phyloP scores from a whole-genome alignment of 2,113 vertebrate species.

The Forbesichthys papilliferus region DNA sequence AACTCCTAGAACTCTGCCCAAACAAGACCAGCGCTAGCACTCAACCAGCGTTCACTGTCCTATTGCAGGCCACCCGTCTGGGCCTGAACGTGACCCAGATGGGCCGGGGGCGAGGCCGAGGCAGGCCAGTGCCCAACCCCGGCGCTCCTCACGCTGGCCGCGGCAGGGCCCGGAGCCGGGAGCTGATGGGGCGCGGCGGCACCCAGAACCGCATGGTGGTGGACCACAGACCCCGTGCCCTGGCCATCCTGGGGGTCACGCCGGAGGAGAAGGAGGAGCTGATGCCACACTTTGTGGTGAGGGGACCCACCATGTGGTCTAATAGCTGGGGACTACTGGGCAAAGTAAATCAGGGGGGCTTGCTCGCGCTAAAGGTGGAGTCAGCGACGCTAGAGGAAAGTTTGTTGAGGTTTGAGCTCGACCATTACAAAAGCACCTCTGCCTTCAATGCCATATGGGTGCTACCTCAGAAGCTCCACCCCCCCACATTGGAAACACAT shows the following conservation, averaged over 20 bases:
- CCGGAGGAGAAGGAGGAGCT: constrained; percentile 96
- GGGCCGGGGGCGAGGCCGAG: constrained; percentile 86
- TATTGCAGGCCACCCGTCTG: constrained; percentile 85
- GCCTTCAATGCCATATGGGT: too few relatives aligned
- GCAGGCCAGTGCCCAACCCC: constrained; percentile 73
- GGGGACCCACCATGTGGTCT: constrained; percentile 33
- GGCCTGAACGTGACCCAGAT: constrained; percentile 83
- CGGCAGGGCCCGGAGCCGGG: constrained; percentile 85
- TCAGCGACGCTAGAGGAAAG: too few relatives aligned
- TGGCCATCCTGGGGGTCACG: constrained; percentile 85
- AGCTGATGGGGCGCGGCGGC: constrained; percentile 79
- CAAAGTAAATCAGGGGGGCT: too few relatives aligned
- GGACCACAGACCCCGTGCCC: constrained; percentile 91
- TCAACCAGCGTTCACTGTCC: not conserved
- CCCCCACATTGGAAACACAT: too few relatives aligned
- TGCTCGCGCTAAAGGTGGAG: too few relatives aligned
- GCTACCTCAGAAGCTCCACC: too few relatives aligned
- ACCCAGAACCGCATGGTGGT: constrained; percentile 92
- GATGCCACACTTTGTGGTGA: constrained; percentile 93
- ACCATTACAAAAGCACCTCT: too few relatives aligned
- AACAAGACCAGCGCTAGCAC: not conserved
- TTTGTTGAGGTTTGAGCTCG: too few relatives aligned
- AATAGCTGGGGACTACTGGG: too few relatives aligned
- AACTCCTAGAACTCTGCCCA: not conserved
- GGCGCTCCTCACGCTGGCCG: constrained; percentile 58